phyloP scores from a whole-genome alignment of 2,113 vertebrate species.

The Oxyruncus cristatus region DNA sequence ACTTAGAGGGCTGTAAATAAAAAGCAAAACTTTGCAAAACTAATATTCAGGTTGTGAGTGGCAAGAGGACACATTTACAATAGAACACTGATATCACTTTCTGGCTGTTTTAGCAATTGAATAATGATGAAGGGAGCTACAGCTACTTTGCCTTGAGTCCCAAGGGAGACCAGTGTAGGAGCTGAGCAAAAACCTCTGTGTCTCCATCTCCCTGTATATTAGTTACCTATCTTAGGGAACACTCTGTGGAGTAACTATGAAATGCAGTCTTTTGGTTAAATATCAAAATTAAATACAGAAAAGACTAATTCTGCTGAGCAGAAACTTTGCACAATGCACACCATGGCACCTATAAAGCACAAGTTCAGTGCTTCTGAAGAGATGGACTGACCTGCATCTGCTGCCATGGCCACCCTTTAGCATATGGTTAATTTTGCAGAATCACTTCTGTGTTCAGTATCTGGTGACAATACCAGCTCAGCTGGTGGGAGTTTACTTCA shows the following conservation, averaged over 20 bases:
- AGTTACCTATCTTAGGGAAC: background rate
- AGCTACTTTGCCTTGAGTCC: background rate
- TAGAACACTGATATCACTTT: background rate
- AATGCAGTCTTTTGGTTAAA: background rate
- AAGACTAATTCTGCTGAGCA: background rate
- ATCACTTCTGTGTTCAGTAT: background rate
- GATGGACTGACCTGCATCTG: background rate
- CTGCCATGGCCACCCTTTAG: background rate
- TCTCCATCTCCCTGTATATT: background rate
- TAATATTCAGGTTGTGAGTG: background rate
- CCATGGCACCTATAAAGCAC: background rate
- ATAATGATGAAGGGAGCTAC: background rate
- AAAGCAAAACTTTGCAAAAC: background rate
- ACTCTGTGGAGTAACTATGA: background rate
- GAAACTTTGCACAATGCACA: background rate
- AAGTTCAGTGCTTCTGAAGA: background rate
- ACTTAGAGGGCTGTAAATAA: constrained; percentile 18
- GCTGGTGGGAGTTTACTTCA: background rate
- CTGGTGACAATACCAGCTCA: background rate
- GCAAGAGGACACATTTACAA: background rate
- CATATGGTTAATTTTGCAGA: background rate
- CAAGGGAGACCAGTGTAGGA: background rate
- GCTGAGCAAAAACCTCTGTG: background rate
- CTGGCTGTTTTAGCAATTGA: background rate
- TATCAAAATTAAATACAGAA: background rate